Evolutionary conservation across 2,888 invertebrate genomes (phyloP).

Genomic region (Iselma pallidipennis): DNA sequence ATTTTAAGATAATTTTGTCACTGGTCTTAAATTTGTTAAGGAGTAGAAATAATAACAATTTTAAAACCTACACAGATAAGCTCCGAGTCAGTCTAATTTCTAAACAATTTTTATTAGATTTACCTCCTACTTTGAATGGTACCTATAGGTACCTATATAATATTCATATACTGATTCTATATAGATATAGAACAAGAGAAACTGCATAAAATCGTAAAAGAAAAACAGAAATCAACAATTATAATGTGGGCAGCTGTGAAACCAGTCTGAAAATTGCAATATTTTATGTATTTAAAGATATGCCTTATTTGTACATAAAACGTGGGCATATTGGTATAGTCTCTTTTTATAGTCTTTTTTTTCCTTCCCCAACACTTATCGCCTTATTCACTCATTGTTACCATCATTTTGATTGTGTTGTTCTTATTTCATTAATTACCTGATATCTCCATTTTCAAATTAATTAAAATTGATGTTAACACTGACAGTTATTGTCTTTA

Average conservation of each 20-base stretch:
- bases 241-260: slow-evolving; percentile 46
- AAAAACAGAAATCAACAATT: slow-evolving; percentile 38
- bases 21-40: neutral
- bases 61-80: neutral
- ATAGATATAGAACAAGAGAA: neutral
- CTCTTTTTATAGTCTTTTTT: slow-evolving; percentile 29
- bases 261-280: slow-evolving; percentile 53
- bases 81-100: neutral
- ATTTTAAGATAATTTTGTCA: no score
- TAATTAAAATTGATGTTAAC: no score
- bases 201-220: neutral
- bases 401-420: neutral
- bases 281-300: slow-evolving; percentile 50
- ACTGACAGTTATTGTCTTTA: no score
- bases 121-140: neutral
- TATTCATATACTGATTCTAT: neutral
- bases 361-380: neutral
- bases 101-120: neutral
- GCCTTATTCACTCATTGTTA: neutral
- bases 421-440: neutral
- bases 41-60: neutral
- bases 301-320: slow-evolving; percentile 43
- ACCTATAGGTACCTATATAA: no score
- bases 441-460: no score
- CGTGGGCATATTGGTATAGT: slow-evolving; percentile 38